Conservation (phyloP, 2,888 invertebrate species). For the Drosophila mulleri region DNA sequence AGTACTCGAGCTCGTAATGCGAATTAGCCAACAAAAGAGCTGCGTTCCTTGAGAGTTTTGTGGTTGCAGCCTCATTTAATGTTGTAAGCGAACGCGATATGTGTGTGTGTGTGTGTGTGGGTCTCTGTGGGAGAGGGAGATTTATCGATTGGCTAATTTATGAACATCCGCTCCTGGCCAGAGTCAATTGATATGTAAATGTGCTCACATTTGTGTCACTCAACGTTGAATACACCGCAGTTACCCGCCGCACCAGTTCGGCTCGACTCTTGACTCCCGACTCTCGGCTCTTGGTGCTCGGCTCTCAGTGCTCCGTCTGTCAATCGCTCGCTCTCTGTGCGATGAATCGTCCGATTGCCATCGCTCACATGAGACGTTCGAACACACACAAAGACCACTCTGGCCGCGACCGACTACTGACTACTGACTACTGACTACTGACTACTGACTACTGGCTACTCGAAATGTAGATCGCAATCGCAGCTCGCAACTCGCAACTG, state of each 20-base stretch:
- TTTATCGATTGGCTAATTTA: conserved; percentile 85
- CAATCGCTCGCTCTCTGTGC: conserved; percentile 58
- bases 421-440: not conserved
- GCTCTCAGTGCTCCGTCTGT: conserved; percentile 2
- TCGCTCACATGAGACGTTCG: conserved; percentile 77
- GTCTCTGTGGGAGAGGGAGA: conserved; percentile 50
- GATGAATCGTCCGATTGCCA: conserved; percentile 79
- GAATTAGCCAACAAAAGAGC: conserved; percentile 52
- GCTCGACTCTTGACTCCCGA: not conserved
- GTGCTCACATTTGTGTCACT: conserved; percentile 81
- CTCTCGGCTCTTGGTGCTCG: not conserved
- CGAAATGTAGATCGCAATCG: conserved; percentile 61
- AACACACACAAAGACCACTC: conserved; percentile 60
- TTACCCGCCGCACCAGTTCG: not conserved
- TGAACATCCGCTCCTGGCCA: conserved; percentile 81
- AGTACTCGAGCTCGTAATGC: conserved; percentile 55
- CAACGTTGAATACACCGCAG: conserved; percentile 42
- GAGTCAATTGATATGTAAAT: conserved; percentile 82
- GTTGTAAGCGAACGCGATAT: conserved; percentile 61
- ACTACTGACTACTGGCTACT: conserved; percentile 2
- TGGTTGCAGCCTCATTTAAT: conserved; percentile 58
- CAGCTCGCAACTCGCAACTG: conserved; percentile 55
- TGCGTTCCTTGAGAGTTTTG: conserved; percentile 4
- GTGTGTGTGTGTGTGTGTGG: conserved; percentile 18
- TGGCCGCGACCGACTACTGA: conserved; percentile 3